These are phyloP conservation scores for Dyspetes luteomarginatus DNA, from an alignment of 2,888 invertebrate species.

Conservation along the genomic window DNA sequence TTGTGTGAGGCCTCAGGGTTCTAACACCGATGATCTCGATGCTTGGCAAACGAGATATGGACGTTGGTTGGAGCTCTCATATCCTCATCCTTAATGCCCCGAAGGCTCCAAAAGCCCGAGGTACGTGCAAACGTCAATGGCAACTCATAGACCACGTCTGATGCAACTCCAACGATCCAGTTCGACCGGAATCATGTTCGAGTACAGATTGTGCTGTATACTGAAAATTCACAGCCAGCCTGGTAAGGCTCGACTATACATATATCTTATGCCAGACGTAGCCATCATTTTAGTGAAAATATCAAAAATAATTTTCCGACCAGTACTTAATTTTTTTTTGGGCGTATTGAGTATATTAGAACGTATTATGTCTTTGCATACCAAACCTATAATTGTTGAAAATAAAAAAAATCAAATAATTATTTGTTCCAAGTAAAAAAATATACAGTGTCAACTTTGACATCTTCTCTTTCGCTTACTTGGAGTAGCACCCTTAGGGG, in stretches of 20 bases:
- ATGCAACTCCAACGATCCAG: conserved; percentile 18
- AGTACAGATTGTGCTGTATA: conserved; percentile 19
- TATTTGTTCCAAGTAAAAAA: too few relatives aligned
- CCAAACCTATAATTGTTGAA: too few relatives aligned
- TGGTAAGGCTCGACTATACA: too few relatives aligned
- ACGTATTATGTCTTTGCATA: too few relatives aligned
- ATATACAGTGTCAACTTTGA: too few relatives aligned
- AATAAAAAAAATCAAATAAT: too few relatives aligned
- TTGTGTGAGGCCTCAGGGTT: not conserved
- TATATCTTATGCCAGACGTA: too few relatives aligned
- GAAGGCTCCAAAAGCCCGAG: not conserved
- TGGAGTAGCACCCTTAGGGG: not conserved
- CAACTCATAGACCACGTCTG: conserved; percentile 35
- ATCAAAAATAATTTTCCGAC: too few relatives aligned
- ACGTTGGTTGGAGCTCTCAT: conserved; percentile 21
- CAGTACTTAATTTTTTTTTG: too few relatives aligned
- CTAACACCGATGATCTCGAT: conserved; percentile 32
- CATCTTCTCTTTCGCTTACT: too few relatives aligned
- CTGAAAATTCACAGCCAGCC: conserved; percentile 13
- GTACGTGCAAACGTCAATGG: conserved; percentile 34
- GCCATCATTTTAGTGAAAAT: too few relatives aligned
- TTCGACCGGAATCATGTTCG: conserved; percentile 33
- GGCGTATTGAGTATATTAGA: too few relatives aligned
- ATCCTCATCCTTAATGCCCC: conserved; percentile 38
- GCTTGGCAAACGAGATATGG: conserved; percentile 27